Evolutionary conservation across 2,888 invertebrate species (phyloP).

Genomic region (Epicampocera succincta): DNA sequence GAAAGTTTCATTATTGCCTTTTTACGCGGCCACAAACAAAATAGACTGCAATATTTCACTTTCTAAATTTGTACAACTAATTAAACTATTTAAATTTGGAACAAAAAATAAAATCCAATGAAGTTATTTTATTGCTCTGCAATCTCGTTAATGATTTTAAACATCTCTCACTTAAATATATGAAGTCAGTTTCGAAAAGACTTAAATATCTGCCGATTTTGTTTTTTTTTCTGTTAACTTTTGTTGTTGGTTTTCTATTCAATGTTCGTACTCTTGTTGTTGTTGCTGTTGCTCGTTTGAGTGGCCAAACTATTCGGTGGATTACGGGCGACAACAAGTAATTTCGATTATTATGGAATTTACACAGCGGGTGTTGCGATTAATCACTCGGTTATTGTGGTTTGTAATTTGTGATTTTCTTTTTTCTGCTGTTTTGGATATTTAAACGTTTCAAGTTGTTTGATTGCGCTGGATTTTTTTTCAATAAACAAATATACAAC

Average conservation of each 20-base stretch:
- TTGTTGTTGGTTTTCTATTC: conserved; percentile 20
- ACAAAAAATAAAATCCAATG: conserved; percentile 19
- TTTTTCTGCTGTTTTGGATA: conserved; percentile 36
- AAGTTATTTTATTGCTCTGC: conserved; percentile 25
- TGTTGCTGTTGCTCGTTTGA: conserved; percentile 31
- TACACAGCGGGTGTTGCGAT: conserved; percentile 79
- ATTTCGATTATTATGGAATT: conserved; percentile 77
- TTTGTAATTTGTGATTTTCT: conserved; percentile 61
- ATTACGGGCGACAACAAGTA: conserved; percentile 70
- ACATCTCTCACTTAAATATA: conserved; percentile 60
- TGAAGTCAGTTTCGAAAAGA: conserved; percentile 45
- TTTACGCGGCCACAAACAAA: too few relatives aligned
- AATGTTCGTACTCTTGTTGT: not conserved
- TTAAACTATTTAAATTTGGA: conserved; percentile 20
- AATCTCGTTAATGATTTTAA: conserved; percentile 63
- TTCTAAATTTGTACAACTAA: conserved; percentile 4
- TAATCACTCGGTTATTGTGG: conserved; percentile 74
- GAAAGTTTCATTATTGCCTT: too few relatives aligned
- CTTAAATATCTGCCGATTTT: conserved; percentile 49
- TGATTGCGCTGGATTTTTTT: not conserved
- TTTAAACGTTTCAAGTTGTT: conserved; percentile 27
- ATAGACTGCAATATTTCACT: too few relatives aligned
- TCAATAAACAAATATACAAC: not conserved
- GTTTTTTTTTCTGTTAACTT: conserved; percentile 25
- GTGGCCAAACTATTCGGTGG: conserved; percentile 52